Evolutionary conservation across 2,888 invertebrate genomes (phyloP).

Genomic region (Heteropelma amictum): DNA sequence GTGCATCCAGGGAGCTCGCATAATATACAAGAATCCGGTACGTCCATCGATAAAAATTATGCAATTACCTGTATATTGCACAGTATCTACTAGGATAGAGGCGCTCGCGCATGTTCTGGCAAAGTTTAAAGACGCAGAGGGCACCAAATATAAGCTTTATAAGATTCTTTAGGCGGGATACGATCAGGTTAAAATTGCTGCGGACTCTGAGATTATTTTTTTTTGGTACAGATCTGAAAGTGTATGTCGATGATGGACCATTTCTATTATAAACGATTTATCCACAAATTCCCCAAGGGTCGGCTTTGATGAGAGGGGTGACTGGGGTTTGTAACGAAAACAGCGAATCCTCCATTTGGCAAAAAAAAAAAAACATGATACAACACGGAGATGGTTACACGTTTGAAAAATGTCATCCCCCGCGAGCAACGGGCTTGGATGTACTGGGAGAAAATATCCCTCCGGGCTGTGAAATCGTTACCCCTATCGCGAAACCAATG

Average conservation of each 20-base stretch:
- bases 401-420: background rate
- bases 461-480: conserved; percentile 73
- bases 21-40: conserved; percentile 46
- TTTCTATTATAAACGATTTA: too few relatives aligned
- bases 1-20: conserved; percentile 10
- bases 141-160: too few relatives aligned
- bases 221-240: too few relatives aligned
- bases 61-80: conserved; percentile 20
- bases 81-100: background rate
- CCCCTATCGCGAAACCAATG: conserved; percentile 74
- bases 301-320: too few relatives aligned
- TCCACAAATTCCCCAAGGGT: too few relatives aligned
- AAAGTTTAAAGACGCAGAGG: too few relatives aligned
- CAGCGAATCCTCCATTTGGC: background rate
- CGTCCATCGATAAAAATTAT: conserved; percentile 46
- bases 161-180: too few relatives aligned
- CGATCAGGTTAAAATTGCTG: too few relatives aligned
- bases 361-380: background rate
- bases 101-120: too few relatives aligned
- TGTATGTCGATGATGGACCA: too few relatives aligned
- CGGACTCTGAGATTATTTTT: too few relatives aligned
- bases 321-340: too few relatives aligned
- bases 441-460: conserved; percentile 57
- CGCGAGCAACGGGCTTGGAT: conserved; percentile 25
- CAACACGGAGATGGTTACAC: background rate